Evolutionary conservation across 2,888 invertebrate genomes (phyloP), one percentile per base, ranked within the genome.

Genomic region (Pachliopta kotzebuea): DNA sequence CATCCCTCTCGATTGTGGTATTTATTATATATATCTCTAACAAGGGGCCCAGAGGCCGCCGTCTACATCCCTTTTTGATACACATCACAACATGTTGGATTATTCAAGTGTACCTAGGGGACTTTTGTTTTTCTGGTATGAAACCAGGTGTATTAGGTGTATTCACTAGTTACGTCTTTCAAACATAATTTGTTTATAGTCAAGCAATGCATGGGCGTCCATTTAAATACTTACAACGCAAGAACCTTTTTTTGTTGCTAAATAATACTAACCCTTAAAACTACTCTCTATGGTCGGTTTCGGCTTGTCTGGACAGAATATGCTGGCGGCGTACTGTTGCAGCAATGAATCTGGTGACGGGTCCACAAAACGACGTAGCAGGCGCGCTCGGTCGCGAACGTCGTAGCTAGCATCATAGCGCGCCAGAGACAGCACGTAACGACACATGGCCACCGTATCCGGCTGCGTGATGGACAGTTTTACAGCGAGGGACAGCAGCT

Each of bases 381-480:
- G 95, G 26, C 99, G 93, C 6, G 98, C 98, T 14, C 98, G 93
- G 90, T 99, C 99, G 26, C 99, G 93, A 62, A 99, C 98, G 88
- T 99, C 99, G 81, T 99, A 99, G 87, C 98, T 98, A 73, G 96
- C 96, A 92, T 99, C 99, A 85, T 99, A 99, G 73, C 98, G 96
- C 0, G 99, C 98, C 76, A 99, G 92, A 72, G 95, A 97, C 78
- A 99, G 96, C 53, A 99, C 96, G 86, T 99, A 99, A 81, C 97
- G 97, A 75, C 97, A 97, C 61, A 99, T 92, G 6, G 97, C 92
- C 65, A 95, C 93, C 0, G 98, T 98, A 87, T 97, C 98, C 67
- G 95, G 94, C 6, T 97, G 95, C 81, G 96, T 97, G 59, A 99
- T 93, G 76, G 95, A 98, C 26, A 99, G 92, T 82, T 99, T 99